Evolutionary conservation across 2,797 vertebrate genomes (phyloP).

Genomic region (Xyrichtys novacula): DNA sequence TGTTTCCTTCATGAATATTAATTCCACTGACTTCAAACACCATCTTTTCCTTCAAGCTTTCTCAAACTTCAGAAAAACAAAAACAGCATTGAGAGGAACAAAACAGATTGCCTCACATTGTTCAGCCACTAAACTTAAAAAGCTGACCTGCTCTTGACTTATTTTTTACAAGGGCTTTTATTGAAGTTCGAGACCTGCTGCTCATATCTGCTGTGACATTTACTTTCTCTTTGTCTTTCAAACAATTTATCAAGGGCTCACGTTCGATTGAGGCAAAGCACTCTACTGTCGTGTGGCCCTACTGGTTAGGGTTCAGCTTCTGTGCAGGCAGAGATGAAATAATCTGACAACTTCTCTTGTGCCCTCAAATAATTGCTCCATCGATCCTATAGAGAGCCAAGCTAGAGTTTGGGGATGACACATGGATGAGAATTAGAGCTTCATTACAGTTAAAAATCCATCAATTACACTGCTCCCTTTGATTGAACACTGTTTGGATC

Average conservation of each 20-base stretch:
- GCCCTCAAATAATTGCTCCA: slow-evolving; percentile 46
- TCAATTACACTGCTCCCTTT: slow-evolving; percentile 47
- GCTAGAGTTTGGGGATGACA: slow-evolving; percentile 44
- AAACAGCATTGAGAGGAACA: slow-evolving; percentile 10
- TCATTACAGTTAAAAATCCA: slow-evolving; percentile 65
- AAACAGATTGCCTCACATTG: slow-evolving; percentile 29
- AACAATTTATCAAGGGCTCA: slow-evolving; percentile 51
- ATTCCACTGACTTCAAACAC: slow-evolving; percentile 38
- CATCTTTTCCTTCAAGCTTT: slow-evolving; percentile 2
- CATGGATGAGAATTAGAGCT: slow-evolving; percentile 44
- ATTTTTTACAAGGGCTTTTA: slow-evolving; percentile 48
- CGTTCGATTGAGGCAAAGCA: slow-evolving; percentile 31
- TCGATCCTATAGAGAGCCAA: slow-evolving; percentile 43
- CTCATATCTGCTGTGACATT: slow-evolving; percentile 41
- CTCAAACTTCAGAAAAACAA: slow-evolving; percentile 31
- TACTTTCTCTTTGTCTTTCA: slow-evolving; percentile 31
- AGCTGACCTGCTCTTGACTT: slow-evolving; percentile 23
- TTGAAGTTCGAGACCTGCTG: slow-evolving; percentile 27
- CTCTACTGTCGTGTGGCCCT: slow-evolving; percentile 13
- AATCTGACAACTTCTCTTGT: slow-evolving; percentile 46
- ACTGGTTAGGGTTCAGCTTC: slow-evolving; percentile 20
- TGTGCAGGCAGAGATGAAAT: slow-evolving; percentile 41
- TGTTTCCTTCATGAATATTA: slow-evolving; percentile 47
- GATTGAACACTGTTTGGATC: slow-evolving; percentile 54
- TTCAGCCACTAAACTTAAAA: slow-evolving; percentile 33